A percentile compares a stretch with the other conserved stretches of the same genome.
phyloP scores from a whole-genome alignment of 1,140 invertebrate species.

The Drosophila gunungcola region DNA sequence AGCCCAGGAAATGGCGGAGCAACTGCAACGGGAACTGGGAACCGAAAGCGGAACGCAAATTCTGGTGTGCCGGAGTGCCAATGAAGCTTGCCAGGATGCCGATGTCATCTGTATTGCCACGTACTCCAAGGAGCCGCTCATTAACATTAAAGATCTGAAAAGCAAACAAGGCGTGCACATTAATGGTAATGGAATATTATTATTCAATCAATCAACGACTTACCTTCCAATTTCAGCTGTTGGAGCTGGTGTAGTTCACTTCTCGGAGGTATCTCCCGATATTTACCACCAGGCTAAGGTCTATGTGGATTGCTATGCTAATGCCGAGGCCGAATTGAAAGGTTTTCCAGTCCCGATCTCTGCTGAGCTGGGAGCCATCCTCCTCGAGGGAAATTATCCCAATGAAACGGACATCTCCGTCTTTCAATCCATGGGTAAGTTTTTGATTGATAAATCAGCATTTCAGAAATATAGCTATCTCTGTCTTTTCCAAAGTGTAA shows the following conservation, averaged over 20 bases:
- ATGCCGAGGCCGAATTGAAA: slow-evolving; percentile 81
- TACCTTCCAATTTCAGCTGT: slow-evolving; percentile 71
- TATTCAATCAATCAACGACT: background rate
- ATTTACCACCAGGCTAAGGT: slow-evolving; percentile 78
- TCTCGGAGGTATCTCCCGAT: slow-evolving; percentile 80
- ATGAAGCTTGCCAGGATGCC: slow-evolving; percentile 31
- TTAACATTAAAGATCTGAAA: slow-evolving; percentile 33
- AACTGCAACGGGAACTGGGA: slow-evolving; percentile 50
- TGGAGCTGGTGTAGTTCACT: slow-evolving; percentile 82
- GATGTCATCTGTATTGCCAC: slow-evolving; percentile 74
- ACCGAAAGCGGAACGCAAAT: slow-evolving; percentile 11
- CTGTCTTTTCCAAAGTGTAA: slow-evolving; percentile 1
- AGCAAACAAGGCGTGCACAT: slow-evolving; percentile 50
- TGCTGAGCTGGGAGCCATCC: slow-evolving; percentile 82
- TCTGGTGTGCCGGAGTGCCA: slow-evolving; percentile 8
- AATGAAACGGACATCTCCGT: slow-evolving; percentile 30
- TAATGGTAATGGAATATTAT: slow-evolving; percentile 46
- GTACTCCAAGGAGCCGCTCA: slow-evolving; percentile 35
- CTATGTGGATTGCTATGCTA: slow-evolving; percentile 83
- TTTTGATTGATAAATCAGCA: background rate
- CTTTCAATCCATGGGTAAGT: slow-evolving; percentile 72
- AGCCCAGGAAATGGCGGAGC: slow-evolving; percentile 72
- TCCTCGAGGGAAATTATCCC: slow-evolving; percentile 58
- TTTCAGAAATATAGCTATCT: slow-evolving; percentile 1
- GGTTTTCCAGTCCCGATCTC: slow-evolving; percentile 67